A percentile compares a stretch with the other conserved stretches of the same genome.
These are phyloP conservation scores for Trematocara marginatum DNA, from an alignment of 2,113 vertebrate genomes.

Conservation along the genomic window DNA sequence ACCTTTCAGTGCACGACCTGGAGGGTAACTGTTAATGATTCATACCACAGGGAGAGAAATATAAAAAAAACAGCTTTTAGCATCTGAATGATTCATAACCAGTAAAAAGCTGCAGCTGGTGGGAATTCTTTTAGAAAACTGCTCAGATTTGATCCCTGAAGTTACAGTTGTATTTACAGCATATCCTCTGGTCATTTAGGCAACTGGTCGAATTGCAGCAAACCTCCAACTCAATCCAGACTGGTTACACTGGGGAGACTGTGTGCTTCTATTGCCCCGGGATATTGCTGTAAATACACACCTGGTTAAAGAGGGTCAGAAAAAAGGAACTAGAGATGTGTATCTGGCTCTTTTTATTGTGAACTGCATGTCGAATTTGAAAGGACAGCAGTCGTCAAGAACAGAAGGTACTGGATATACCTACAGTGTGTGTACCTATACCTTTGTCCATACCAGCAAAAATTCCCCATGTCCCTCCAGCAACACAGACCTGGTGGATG, in stretches of 20 bases:
- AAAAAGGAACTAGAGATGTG: background rate
- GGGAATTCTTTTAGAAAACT: background rate
- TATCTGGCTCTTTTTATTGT: background rate
- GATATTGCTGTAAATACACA: background rate
- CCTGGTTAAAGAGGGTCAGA: background rate
- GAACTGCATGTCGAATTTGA: background rate
- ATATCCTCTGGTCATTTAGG: background rate
- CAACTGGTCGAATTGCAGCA: background rate
- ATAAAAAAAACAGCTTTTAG: background rate
- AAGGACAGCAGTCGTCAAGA: background rate
- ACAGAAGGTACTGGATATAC: background rate
- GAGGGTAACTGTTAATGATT: background rate
- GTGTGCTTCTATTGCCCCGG: background rate
- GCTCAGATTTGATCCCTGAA: background rate
- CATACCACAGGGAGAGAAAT: background rate
- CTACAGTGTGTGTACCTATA: background rate
- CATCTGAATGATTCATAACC: background rate
- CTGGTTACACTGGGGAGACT: background rate
- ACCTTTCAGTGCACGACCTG: background rate
- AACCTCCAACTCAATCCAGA: background rate
- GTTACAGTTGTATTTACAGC: background rate
- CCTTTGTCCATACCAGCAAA: rapidly evolving
- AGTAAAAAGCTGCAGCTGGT: background rate
- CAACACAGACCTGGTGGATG: background rate
- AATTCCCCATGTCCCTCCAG: rapidly evolving